Base-by-base conservation (phyloP, 2,113 vertebrate species). In the Fulica atra region DNA sequence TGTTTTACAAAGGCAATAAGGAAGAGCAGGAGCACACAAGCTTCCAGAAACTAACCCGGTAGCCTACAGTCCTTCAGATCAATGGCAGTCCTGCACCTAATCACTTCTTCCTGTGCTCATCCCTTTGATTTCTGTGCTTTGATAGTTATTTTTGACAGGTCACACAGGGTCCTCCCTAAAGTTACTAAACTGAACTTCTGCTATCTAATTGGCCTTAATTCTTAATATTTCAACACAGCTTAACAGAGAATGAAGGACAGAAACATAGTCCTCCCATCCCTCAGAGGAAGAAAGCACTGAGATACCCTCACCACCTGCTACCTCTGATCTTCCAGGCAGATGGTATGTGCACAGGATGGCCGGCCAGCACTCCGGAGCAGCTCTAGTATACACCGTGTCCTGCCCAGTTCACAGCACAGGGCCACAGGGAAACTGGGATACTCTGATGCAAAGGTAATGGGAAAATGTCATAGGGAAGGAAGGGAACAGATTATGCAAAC, bases 321-420 rank as follows among this genome's bases (percentile, higher is more conserved):
- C 6, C 26, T 56, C 57, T 76, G 28, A 65, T 17, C 48, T 57
- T 42, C 38, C 66, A 40, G 14, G 29, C 26, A 38, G 71, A 54
- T 63, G 80, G 29, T 6, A 50, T 25, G 26, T 0, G 1, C 12
- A 74, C 16, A 21, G 1, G 5, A 23, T 3, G 33, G 21, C 36
- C 65, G 19, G 57, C 13, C 66, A 42, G 81, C 26, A 72, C 13
- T 11, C 48, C 0, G 0, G 11, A 78, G 77, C 50, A 88, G 51
- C 74, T 36, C 38, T 5, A 13, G n/a, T 4, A 7, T 13, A 11
- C 0, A 0, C 48, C 0, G 0, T 12, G 8, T 29, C 78, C 69
- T 50, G 44, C 16, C 33, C 90, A 61, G 23, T 26, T 15, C 40
- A 44, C 40, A 63, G 60, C 40, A 61, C 26, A 56, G 2, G 2